phyloP scores from a whole-genome alignment of 2,113 vertebrate genomes.

The Lepus europaeus region DNA sequence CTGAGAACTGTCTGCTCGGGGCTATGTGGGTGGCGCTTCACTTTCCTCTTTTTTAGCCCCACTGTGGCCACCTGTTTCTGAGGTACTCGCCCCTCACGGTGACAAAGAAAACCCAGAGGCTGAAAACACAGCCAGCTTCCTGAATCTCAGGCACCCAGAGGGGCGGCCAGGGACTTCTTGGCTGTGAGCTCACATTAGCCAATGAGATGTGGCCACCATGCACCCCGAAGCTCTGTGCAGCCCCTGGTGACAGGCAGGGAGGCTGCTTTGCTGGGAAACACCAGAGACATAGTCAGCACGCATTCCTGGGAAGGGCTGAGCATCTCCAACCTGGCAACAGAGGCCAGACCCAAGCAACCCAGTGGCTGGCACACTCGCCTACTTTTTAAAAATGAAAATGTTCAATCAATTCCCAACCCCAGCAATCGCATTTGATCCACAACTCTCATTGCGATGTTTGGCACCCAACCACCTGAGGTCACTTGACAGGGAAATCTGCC shows the following conservation, averaged over 20 bases:
- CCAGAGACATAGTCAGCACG: constrained; percentile 3
- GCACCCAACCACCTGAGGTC: constrained; percentile 34
- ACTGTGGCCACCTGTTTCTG: background rate
- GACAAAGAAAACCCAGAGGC: constrained; percentile 70
- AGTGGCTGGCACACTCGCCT: constrained; percentile 49
- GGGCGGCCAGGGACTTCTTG: constrained; percentile 42
- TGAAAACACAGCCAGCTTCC: constrained; percentile 71
- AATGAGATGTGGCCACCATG: background rate
- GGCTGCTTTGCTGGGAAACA: background rate
- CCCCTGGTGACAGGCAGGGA: background rate
- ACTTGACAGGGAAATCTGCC: constrained; percentile 74
- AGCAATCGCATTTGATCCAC: constrained; percentile 52
- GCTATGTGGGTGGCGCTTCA: background rate
- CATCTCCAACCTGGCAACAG: background rate
- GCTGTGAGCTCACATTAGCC: background rate
- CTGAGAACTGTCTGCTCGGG: background rate
- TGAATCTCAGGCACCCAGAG: constrained; percentile 65
- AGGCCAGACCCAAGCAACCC: constrained; percentile 48
- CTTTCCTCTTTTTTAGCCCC: constrained; percentile 68
- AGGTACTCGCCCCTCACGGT: background rate
- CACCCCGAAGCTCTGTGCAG: background rate
- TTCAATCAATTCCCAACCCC: constrained; percentile 57
- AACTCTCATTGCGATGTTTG: constrained; percentile 65
- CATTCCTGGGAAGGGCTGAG: constrained; percentile 46
- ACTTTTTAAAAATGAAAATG: constrained; percentile 69